These are phyloP conservation scores for Drosophila falleni DNA, from an alignment of 2,888 invertebrate genomes.

Conservation along the genomic window DNA sequence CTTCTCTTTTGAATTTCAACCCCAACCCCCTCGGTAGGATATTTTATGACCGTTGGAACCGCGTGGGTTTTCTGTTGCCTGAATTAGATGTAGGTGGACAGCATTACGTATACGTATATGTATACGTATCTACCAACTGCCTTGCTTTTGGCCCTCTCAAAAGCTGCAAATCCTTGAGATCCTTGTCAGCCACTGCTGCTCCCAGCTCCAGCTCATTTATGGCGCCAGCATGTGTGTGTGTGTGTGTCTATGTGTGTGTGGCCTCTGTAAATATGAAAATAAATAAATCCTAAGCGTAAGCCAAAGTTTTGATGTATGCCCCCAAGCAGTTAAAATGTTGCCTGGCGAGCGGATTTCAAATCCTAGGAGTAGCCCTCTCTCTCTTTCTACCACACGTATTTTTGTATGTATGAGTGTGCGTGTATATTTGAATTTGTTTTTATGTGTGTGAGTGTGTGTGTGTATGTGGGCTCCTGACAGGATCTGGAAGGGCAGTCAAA, in stretches of 20 bases:
- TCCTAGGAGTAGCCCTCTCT: conserved; percentile 62
- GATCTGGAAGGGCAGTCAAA: conserved; percentile 66
- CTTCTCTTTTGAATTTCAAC: conserved; percentile 31
- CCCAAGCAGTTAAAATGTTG: conserved; percentile 78
- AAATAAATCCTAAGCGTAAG: conserved; percentile 82
- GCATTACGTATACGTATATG: conserved; percentile 23
- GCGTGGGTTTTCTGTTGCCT: conserved; percentile 41
- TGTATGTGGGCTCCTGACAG: conserved; percentile 42
- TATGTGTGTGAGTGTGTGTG: conserved; percentile 13
- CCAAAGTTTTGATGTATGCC: conserved; percentile 82
- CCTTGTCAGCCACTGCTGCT: conserved; percentile 61
- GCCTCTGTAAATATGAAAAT: conserved; percentile 81
- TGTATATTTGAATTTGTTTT: conserved; percentile 12
- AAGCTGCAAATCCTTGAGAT: conserved; percentile 83
- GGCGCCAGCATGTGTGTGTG: conserved; percentile 24
- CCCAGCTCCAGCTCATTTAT: conserved; percentile 54
- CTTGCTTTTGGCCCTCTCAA: conserved; percentile 37
- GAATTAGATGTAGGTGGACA: conserved; percentile 75
- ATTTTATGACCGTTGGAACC: conserved; percentile 66
- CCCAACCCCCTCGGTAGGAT: conserved; percentile 2
- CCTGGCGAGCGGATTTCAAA: conserved; percentile 66
- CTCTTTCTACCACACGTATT: background rate
- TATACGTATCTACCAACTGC: conserved; percentile 35
- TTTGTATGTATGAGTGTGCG: conserved; percentile 6
- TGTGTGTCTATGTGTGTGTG: conserved; percentile 42